Evolutionary conservation across 2,797 vertebrate genomes (phyloP), one percentile per base, ranked within the genome.

Genomic region (Sebastes matsubarae): DNA sequence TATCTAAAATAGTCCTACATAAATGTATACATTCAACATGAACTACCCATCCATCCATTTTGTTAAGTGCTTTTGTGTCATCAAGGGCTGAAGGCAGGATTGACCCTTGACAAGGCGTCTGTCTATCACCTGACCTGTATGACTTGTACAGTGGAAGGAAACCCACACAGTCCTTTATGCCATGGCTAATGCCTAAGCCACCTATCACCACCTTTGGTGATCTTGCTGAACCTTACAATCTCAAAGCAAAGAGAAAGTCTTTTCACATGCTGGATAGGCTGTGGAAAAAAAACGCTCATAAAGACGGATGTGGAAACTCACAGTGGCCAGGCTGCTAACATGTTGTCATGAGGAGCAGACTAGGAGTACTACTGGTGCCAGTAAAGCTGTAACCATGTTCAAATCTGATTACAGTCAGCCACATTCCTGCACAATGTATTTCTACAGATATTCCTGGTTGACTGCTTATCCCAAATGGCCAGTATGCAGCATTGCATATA

Each of bases 391-490:
- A 55, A 20, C 12, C 4, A 8, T 42, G 20, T 64, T 52, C 2
- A 34, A 73, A 36, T 64, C 2, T 14, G 13, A 24, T 36, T 25
- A 20, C 11, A 69, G 27, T 25, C 9, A 42, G 8, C 7, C 72
- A 36, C 24, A 32, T 25, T 60, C 5, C 30, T 59, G 9, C 14
- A 24, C 12, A 66, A 42, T 5, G 6, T 32, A 32, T 68, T 18
- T 42, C 25, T 52, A 3, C 24, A 10, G n/a, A 32, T 32, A n/a
- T 59, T 30, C 18, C 13, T 75, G n/a, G 60, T 38, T 34, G 5
- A 61, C 54, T 72, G 78, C 70, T 75, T 67, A 72, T 29, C 36
- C 69, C 54, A 50, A 72, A 75, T 82, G 79, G 36, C 38, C 61
- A 68, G 2, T 8, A 20, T 13, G 13, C 32, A 70, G 27, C 58